Evolutionary conservation across 2,888 invertebrate species (phyloP).

Genomic region (Ditula angustiorana): DNA sequence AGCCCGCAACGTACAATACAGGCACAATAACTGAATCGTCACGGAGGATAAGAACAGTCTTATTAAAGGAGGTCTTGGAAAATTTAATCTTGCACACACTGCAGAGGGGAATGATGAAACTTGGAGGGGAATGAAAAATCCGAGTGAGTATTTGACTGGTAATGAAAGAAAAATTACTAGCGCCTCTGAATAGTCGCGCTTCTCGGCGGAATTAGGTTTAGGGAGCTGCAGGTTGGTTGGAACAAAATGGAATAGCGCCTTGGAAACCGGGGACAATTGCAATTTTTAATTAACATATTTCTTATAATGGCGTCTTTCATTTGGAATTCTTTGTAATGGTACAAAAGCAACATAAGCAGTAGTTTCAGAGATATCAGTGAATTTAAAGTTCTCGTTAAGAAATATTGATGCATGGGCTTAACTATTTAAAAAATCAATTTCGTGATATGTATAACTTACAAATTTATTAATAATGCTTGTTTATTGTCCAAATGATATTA

Average conservation of each 20-base stretch:
- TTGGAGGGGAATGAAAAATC: conserved; percentile 40
- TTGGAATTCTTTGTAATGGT: not conserved
- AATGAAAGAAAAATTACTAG: conserved; percentile 72
- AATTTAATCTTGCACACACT: conserved; percentile 43
- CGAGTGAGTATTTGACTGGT: conserved; percentile 58
- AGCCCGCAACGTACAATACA: conserved; percentile 26
- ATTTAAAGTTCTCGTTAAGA: too few relatives aligned
- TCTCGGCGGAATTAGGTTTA: conserved; percentile 39
- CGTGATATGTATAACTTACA: too few relatives aligned
- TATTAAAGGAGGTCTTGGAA: conserved; percentile 34
- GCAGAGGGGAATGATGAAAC: too few relatives aligned
- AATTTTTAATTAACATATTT: conserved; percentile 4
- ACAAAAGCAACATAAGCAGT: not conserved
- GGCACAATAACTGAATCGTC: conserved; percentile 36
- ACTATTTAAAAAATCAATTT: too few relatives aligned
- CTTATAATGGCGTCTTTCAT: not conserved
- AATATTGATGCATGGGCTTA: too few relatives aligned
- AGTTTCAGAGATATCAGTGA: not conserved
- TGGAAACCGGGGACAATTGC: not conserved
- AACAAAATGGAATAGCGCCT: conserved; percentile 4
- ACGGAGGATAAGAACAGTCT: conserved; percentile 34
- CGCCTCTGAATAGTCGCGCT: conserved; percentile 54
- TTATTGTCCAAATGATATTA: too few relatives aligned
- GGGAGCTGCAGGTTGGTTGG: conserved; percentile 1
- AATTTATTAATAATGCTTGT: too few relatives aligned